Conservation (phyloP, 2,888 invertebrate genomes). For the Ochropacha duplaris region DNA sequence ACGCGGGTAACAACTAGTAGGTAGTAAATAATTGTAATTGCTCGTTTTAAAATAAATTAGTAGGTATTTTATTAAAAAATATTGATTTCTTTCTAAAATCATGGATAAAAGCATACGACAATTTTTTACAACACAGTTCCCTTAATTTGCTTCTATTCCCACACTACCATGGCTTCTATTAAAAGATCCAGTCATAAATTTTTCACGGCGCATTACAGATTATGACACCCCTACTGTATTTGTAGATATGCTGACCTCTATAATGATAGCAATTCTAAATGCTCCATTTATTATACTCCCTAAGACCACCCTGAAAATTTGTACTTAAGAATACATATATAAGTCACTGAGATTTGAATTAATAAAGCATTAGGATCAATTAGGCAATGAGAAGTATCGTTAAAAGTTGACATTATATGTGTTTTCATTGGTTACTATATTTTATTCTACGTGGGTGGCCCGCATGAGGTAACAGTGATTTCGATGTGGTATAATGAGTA, state of each 20-base stretch:
- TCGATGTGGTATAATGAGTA: conserved; percentile 3
- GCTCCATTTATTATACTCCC: conserved; percentile 49
- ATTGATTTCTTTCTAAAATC: too few relatives aligned
- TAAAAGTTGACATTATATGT: conserved; percentile 39
- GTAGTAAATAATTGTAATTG: too few relatives aligned
- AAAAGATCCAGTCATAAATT: conserved; percentile 59
- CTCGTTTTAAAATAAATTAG: too few relatives aligned
- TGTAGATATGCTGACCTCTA: conserved; percentile 46
- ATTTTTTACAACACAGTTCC: too few relatives aligned
- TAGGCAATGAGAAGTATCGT: conserved; percentile 52
- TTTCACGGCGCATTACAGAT: conserved; percentile 60
- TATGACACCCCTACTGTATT: conserved; percentile 60
- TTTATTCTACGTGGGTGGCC: conserved; percentile 46
- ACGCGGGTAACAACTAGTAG: too few relatives aligned
- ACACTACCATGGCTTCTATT: conserved; percentile 11
- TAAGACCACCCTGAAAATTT: conserved; percentile 60
- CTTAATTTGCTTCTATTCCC: too few relatives aligned
- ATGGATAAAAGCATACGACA: too few relatives aligned
- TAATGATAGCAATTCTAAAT: conserved; percentile 61
- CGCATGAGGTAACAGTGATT: conserved; percentile 2
- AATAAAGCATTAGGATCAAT: conserved; percentile 64
- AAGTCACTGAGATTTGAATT: conserved; percentile 57
- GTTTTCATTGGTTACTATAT: conserved; percentile 34
- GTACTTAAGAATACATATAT: conserved; percentile 21
- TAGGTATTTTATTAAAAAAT: too few relatives aligned